Evolutionary conservation across 2,888 invertebrate species (phyloP).

Genomic region (Eudasyphora cyanicolor): DNA sequence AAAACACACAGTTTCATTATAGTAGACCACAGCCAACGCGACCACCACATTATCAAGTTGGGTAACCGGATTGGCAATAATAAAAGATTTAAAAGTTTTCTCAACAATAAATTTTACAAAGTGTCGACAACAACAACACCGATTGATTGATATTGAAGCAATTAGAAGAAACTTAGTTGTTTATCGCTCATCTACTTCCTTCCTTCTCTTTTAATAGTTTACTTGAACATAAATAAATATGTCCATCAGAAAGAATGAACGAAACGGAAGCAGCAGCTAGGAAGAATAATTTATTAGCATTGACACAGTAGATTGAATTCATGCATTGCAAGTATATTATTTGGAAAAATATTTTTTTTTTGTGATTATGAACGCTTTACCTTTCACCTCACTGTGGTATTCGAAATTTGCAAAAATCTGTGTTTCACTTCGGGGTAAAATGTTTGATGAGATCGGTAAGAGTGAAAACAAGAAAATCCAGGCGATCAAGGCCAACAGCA

Average conservation of each 20-base stretch:
- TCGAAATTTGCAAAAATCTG: too few species aligned
- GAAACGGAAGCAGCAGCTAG: not conserved
- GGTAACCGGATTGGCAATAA: not conserved
- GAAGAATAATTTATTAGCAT: not conserved
- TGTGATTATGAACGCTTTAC: too few species aligned
- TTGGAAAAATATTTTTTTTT: too few species aligned
- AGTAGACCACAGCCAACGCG: not conserved
- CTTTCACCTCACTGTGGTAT: too few species aligned
- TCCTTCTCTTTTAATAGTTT: not conserved
- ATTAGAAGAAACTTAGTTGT: constrained; percentile 13
- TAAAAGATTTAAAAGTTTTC: constrained; percentile 2
- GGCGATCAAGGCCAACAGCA: too few species aligned
- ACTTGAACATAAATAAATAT: not conserved
- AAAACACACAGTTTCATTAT: constrained; percentile 32
- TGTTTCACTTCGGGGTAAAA: too few species aligned
- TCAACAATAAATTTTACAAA: constrained; percentile 4
- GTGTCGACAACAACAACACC: not conserved
- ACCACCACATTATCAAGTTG: too few species aligned
- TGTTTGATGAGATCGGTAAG: too few species aligned
- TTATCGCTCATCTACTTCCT: not conserved
- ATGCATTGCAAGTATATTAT: too few species aligned
- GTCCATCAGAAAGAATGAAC: not conserved
- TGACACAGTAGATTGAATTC: not conserved
- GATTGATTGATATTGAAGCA: constrained; percentile 28
- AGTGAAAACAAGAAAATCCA: too few species aligned